Percentiles rank a stretch among this genome's conserved stretches.
phyloP scores from a whole-genome alignment of 2,797 vertebrate species.

The Syngnathus acus region DNA sequence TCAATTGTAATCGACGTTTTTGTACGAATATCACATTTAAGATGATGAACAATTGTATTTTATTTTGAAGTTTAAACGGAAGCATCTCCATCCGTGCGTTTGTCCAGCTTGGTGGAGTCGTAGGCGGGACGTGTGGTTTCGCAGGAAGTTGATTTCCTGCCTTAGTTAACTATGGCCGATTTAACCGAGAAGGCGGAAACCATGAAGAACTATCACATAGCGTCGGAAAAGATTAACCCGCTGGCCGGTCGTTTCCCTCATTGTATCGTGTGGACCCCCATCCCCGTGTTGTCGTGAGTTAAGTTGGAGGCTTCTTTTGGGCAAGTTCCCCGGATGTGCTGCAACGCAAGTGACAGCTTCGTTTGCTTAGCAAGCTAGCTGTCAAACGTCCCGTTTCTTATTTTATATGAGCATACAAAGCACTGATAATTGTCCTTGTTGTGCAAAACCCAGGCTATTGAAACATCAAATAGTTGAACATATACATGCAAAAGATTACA shows the following conservation, averaged over 20 bases:
- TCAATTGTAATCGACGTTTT: not conserved
- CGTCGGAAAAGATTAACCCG: conserved; percentile 70
- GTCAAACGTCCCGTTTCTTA: not conserved
- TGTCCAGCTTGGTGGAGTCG: conserved; percentile 9
- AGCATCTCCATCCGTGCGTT: rapidly evolving
- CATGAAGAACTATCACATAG: conserved; percentile 79
- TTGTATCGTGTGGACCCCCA: conserved; percentile 95
- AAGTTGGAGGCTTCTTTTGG: conserved; percentile 14
- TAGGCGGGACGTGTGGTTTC: conserved; percentile 22
- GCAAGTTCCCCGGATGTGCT: conserved; percentile 1
- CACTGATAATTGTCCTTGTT: not conserved
- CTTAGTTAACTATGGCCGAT: conserved; percentile 85
- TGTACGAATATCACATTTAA: not conserved
- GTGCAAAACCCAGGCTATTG: too few relatives aligned
- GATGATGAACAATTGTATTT: not conserved
- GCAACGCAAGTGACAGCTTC: conserved; percentile 12
- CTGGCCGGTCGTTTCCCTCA: conserved; percentile 80
- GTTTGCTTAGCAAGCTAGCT: conserved; percentile 5
- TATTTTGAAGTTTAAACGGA: conserved; percentile 20
- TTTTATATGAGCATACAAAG: not conserved
- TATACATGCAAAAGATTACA: too few relatives aligned
- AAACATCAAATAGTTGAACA: too few relatives aligned
- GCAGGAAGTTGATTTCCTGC: conserved; percentile 39
- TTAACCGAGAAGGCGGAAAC: conserved; percentile 75
- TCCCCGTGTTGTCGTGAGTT: conserved; percentile 92